These are phyloP conservation scores for Radopholus similis DNA, from an alignment of 1,140 invertebrate species.

Conservation along the genomic window DNA sequence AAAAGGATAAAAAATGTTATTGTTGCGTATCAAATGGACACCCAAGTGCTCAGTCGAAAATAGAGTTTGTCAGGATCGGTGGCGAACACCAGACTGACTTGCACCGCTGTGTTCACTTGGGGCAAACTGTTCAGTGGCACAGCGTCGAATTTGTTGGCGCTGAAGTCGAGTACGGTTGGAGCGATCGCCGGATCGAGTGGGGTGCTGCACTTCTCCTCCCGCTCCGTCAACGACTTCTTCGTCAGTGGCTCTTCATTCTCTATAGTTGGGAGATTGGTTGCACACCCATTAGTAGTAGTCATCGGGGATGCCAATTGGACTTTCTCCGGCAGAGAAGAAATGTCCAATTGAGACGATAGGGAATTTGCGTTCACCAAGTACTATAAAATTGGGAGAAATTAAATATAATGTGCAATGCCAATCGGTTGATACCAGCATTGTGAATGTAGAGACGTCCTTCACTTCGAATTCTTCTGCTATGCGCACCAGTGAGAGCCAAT, in stretches of 20 bases:
- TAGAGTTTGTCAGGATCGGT: slow-evolving; percentile 23
- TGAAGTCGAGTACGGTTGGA: slow-evolving; percentile 2
- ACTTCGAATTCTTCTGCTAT: slow-evolving; percentile 28
- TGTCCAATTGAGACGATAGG: neutral
- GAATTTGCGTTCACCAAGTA: neutral
- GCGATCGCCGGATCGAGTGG: neutral
- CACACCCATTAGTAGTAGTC: neutral
- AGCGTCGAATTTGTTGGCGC: slow-evolving; percentile 1
- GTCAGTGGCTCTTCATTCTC: neutral
- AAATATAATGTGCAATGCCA: neutral
- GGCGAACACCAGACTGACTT: slow-evolving; percentile 20
- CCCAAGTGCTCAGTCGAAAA: slow-evolving; percentile 21
- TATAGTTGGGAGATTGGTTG: neutral
- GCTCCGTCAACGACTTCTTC: neutral
- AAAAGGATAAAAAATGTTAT: slow-evolving; percentile 4
- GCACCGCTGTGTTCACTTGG: neutral
- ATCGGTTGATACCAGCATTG: neutral
- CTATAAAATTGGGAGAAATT: neutral
- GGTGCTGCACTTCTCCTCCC: neutral
- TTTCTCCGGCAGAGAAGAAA: neutral
- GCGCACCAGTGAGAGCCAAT: slow-evolving; percentile 18
- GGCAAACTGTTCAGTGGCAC: slow-evolving; percentile 3
- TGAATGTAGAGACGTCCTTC: slow-evolving; percentile 18
- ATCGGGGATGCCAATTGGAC: neutral
- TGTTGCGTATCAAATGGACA: neutral